Evolutionary conservation across 2,888 invertebrate genomes (phyloP).

Genomic region (Ophion ventricosus): DNA sequence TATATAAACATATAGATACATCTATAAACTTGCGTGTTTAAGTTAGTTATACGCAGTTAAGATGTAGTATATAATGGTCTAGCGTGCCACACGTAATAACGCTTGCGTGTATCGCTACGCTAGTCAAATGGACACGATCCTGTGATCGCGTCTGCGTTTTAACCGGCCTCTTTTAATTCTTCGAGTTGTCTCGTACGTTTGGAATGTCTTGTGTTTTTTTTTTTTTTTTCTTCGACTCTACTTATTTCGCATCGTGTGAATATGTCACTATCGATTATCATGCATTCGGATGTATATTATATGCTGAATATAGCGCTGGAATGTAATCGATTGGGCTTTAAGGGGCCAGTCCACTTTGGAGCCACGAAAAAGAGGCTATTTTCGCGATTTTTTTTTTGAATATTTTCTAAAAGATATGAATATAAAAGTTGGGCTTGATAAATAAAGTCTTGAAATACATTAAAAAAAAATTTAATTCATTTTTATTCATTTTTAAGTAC

Average conservation of each 20-base stretch:
- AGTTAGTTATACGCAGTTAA: background rate
- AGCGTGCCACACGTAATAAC: constrained; percentile 29
- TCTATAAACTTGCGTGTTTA: background rate
- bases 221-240: background rate
- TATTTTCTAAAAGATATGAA: too few relatives aligned
- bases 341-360: too few relatives aligned
- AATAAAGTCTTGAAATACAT: too few relatives aligned
- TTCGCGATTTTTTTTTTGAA: too few relatives aligned
- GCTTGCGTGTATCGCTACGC: background rate
- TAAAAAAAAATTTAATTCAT: too few relatives aligned
- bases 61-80: constrained; percentile 1
- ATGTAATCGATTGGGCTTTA: constrained; percentile 10
- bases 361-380: too few relatives aligned
- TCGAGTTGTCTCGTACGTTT: constrained; percentile 8
- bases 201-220: background rate
- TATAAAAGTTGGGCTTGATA: too few relatives aligned
- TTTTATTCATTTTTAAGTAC: too few relatives aligned
- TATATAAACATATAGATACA: constrained; percentile 1
- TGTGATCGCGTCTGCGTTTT: constrained; percentile 10
- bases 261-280: constrained; percentile 20
- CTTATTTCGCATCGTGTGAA: background rate
- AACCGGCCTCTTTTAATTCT: background rate
- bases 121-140: constrained; percentile 1
- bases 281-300: background rate
- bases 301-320: constrained; percentile 6